Base-by-base conservation (phyloP, 2,888 invertebrate species). In the Dermolepida albohirtum region DNA sequence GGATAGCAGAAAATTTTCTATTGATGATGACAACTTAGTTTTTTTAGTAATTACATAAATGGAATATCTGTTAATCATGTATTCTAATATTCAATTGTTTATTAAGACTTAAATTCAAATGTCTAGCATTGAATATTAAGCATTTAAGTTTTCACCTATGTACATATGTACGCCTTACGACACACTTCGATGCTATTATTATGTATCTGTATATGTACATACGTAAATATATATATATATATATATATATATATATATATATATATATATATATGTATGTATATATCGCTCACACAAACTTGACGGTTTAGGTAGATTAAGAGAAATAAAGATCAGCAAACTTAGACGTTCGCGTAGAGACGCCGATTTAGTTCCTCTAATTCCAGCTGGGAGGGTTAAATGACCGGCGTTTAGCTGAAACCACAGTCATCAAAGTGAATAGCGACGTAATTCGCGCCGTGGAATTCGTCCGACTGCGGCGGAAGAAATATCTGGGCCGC, bases 301-400 rank as follows among this genome's bases (percentile, higher is more conserved):
- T 64, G 68, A 68, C 71, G 72, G 71, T 72, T 75, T 72, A 70
- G 71, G 70, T 73, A 73, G 75, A 75, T 75, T 77, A 77, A 68
- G 72, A 59, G 71, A 70, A 74, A 73, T 75, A 75, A 73, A 72
- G 72, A 72, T 72, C 72, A 72, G 75, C 64, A 54, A 72, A 73
- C 70, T 71, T 72, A 73, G 70, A 74, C 72, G 74, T 74, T 73
- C 76, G 73, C 74, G 74, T 75, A 73, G 74, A 69, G 73, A 74
- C 75, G 71, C 71, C 76, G 75, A 76, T 76, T 74, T 76, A 76
- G 73, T 74, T 74, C 72, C 71, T 74, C 74, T 76, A 75, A 77
- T 78, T 76, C 76, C 74, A 71, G 70, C 72, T 73, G 73, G 74
- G 73, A 76, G 75, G 75, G 75, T 77, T 77, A 76, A 77, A 77